Evolutionary conservation across 2,113 vertebrate genomes (phyloP).

Genomic region (Chiloscyllium plagiosum): DNA sequence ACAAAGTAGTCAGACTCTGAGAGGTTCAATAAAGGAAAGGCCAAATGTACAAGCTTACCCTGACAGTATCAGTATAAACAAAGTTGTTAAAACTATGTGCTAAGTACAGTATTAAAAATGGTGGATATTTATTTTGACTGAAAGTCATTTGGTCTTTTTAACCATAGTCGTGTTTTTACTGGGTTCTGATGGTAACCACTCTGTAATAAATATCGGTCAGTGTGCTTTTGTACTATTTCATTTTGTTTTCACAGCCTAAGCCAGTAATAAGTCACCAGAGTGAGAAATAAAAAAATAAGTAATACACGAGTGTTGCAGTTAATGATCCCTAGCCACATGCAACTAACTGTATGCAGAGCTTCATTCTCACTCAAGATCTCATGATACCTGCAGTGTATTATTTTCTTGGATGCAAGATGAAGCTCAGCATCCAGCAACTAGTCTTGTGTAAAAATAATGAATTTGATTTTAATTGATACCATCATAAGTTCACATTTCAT

Average conservation of each 20-base stretch:
- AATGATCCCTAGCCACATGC: not conserved
- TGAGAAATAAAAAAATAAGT: not conserved
- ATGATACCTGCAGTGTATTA: not conserved
- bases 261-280: not conserved
- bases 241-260: not conserved
- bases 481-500: not conserved
- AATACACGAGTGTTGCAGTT: not conserved
- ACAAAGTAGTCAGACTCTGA: not conserved
- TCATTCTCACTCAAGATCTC: not conserved
- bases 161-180: not conserved
- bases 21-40: not conserved
- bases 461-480: constrained; percentile 3
- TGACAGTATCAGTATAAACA: not conserved
- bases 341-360: not conserved
- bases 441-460: not conserved
- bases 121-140: not conserved
- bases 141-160: not conserved
- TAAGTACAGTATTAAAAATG: not conserved
- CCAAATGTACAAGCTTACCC: not conserved
- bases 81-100: not conserved
- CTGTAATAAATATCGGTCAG: not conserved
- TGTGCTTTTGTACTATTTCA: not conserved
- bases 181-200: not conserved
- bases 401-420: not conserved
- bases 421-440: not conserved